phyloP scores from a whole-genome alignment of 2,888 invertebrate genomes.

The Drosophila algonquin region DNA sequence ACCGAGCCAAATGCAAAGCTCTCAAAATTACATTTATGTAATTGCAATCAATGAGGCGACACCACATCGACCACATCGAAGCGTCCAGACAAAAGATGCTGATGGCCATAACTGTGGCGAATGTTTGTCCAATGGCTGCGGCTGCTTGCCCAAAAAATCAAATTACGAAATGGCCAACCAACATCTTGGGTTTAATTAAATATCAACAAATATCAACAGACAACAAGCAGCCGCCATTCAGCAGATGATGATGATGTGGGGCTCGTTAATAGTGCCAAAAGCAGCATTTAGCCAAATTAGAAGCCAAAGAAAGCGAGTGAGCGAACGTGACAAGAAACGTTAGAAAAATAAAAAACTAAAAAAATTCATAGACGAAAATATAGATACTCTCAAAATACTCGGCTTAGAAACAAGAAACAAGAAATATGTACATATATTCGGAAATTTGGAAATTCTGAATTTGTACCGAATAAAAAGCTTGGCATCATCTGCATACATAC shows the following conservation, averaged over 20 bases:
- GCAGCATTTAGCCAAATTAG: slow-evolving; percentile 68
- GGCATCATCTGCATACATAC: too few species aligned
- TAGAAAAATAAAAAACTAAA: slow-evolving; percentile 41
- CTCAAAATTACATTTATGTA: slow-evolving; percentile 62
- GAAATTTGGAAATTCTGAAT: too few species aligned
- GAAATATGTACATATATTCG: too few species aligned
- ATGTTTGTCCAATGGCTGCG: slow-evolving; percentile 20
- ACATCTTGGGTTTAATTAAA: slow-evolving; percentile 58
- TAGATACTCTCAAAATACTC: neutral
- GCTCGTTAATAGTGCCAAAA: slow-evolving; percentile 68
- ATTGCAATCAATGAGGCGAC: slow-evolving; percentile 64
- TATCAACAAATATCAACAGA: slow-evolving; percentile 31
- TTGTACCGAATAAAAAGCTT: neutral
- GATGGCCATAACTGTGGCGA: slow-evolving; percentile 30
- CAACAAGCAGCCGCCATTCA: slow-evolving; percentile 17
- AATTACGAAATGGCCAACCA: slow-evolving; percentile 58
- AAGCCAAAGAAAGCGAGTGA: slow-evolving; percentile 65
- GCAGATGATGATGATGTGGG: slow-evolving; percentile 49
- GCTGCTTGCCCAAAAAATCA: slow-evolving; percentile 23
- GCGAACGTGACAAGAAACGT: slow-evolving; percentile 31
- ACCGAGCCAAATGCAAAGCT: slow-evolving; percentile 50
- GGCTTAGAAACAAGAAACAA: neutral
- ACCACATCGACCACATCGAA: slow-evolving; percentile 19
- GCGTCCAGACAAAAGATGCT: slow-evolving; percentile 37
- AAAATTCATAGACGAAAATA: slow-evolving; percentile 2